Percentiles rank a stretch among this genome's conserved stretches.
Conservation (phyloP, 2,113 vertebrate genomes). For the Steatornis caripensis region DNA sequence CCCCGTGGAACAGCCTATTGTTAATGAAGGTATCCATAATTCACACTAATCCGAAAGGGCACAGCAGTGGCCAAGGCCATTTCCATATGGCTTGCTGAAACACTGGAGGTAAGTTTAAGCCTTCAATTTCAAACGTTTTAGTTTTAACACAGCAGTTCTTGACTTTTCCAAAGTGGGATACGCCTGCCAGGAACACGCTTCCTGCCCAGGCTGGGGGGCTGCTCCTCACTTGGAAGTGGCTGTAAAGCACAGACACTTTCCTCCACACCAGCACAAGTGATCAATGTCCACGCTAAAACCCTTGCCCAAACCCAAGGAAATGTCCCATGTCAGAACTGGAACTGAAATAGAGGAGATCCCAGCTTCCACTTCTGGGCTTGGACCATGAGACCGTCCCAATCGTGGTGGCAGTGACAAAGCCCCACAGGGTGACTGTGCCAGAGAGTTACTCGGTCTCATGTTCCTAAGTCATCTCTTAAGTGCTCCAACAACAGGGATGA, state of each 20-base stretch:
- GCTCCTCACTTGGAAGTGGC: neutral
- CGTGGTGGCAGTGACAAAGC: neutral
- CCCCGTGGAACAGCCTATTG: neutral
- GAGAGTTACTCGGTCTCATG: neutral
- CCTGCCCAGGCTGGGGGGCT: neutral
- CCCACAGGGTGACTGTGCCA: neutral
- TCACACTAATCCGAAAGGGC: neutral
- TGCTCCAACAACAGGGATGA: neutral
- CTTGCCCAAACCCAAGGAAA: neutral
- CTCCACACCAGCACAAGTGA: neutral
- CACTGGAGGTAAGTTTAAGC: neutral
- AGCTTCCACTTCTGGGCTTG: neutral
- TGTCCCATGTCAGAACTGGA: neutral
- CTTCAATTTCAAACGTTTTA: neutral
- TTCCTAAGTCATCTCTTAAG: neutral
- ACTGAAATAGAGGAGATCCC: neutral
- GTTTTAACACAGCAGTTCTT: neutral
- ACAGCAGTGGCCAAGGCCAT: neutral
- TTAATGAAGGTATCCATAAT: neutral
- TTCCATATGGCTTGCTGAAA: neutral
- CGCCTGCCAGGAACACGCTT: neutral
- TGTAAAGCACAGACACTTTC: neutral
- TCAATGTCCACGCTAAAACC: neutral
- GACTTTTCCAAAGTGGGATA: neutral
- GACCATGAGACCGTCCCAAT: rapidly evolving